phyloP scores from a whole-genome alignment of 2,113 vertebrate species.

The Daboia siamensis region DNA sequence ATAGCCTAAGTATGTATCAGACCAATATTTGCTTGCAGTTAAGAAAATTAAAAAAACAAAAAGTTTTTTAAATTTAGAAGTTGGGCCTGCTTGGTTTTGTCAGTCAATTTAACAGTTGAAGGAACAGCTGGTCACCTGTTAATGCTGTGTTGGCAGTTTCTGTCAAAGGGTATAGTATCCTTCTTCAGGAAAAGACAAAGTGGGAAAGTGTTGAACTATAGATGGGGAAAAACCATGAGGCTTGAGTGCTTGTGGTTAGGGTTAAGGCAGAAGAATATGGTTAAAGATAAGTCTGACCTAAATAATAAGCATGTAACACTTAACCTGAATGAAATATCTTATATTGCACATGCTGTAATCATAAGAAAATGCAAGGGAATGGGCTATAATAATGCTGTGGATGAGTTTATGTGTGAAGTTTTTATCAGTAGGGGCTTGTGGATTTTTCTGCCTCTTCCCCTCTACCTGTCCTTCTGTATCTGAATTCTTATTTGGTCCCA shows the following conservation, averaged over 20 bases:
- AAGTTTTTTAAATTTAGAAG: neutral
- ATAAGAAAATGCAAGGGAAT: neutral
- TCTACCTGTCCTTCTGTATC: neutral
- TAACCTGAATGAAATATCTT: neutral
- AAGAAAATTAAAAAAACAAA: neutral
- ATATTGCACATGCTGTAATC: neutral
- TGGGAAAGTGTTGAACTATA: neutral
- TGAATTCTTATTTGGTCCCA: neutral
- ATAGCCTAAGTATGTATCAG: neutral
- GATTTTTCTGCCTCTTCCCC: neutral
- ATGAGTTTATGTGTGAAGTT: neutral
- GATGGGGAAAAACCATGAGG: neutral
- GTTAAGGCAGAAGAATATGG: neutral
- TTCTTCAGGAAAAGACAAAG: neutral
- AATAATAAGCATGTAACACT: neutral
- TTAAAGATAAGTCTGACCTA: neutral
- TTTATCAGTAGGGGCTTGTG: neutral
- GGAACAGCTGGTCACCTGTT: neutral
- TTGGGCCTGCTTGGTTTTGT: neutral
- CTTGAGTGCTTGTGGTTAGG: neutral
- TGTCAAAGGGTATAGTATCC: neutral
- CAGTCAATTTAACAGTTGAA: neutral
- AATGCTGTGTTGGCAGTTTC: neutral
- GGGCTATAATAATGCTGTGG: neutral
- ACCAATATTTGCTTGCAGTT: neutral